A percentile compares a stretch with the other conserved stretches of the same genome.
Conservation (phyloP, 1,140 invertebrate species). For the Drosophila repletoides region DNA sequence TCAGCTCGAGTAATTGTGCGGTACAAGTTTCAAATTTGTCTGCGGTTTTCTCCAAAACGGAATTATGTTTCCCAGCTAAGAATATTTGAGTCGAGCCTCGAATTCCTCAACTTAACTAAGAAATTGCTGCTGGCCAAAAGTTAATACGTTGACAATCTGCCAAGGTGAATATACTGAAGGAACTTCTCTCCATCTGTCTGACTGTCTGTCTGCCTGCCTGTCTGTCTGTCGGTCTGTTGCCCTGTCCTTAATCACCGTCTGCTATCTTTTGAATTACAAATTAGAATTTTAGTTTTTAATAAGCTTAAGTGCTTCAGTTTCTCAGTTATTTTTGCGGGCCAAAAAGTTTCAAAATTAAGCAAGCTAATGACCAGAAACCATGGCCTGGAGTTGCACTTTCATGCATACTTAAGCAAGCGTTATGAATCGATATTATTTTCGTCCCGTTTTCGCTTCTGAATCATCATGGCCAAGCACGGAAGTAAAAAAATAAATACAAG, state of each 20-base stretch:
- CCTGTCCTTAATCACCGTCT: conserved; percentile 7
- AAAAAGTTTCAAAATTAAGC: conserved; percentile 48
- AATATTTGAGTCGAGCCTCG: no score
- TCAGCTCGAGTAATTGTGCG: conserved; percentile 65
- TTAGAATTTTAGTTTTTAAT: conserved; percentile 55
- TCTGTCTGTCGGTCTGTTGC: no score
- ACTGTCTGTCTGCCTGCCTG: neutral
- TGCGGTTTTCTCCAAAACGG: conserved; percentile 25
- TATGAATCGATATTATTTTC: conserved; percentile 19
- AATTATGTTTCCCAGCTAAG: conserved; percentile 15
- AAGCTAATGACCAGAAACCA: conserved; percentile 7
- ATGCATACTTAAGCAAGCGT: conserved; percentile 16
- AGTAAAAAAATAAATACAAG: neutral
- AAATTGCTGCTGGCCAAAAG: conserved; percentile 36
- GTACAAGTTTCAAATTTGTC: conserved; percentile 67
- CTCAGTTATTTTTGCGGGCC: conserved; percentile 19
- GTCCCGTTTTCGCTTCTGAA: conserved; percentile 5
- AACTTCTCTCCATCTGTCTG: neutral
- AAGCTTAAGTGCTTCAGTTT: conserved; percentile 43
- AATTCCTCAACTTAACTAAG: conserved; percentile 16
- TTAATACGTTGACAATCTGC: conserved; percentile 55
- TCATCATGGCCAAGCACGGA: neutral
- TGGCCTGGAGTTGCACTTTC: neutral
- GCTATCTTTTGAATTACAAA: conserved; percentile 40
- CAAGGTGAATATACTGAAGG: conserved; percentile 44